Evolutionary conservation across 2,113 vertebrate species (phyloP), one percentile per base, ranked within the genome.

Genomic region (Syngnathus typhle): DNA sequence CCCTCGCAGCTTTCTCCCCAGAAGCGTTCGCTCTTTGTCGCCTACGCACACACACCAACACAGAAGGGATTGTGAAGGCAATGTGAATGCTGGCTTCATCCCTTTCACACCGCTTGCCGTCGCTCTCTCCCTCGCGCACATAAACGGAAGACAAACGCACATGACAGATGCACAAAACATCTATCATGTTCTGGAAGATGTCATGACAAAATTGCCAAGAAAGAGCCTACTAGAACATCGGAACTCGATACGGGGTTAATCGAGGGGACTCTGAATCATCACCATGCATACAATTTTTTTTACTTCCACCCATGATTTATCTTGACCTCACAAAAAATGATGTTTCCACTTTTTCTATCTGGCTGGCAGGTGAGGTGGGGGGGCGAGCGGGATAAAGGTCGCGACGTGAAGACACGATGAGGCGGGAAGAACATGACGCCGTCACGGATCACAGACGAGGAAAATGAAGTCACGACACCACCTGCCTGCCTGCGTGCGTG

Each of bases 391-490:
- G 70, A 72, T 44, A 72, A 39, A 63, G 75, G 76, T 67, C 79
- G 76, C 67, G 72, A 44, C 68, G 71, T 71, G 47, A 68, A 79
- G 70, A 65, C 4, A 32, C 41, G 73, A 82, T 74, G 78, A 75
- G 68, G 47, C 52, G 62, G 68, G 64, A 49, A 68, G 80, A 72
- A 71, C 52, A 55, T 49, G 54, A 18, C 16, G 54, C 55, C 74
- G 70, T 79, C 78, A 75, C 71, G 78, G 80, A 82, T 83, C 77
- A 77, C 61, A 68, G 74, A 44, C 19, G 69, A 62, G 61, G 77
- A 72, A 82, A 85, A 86, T 83, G 64, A 80, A 81, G 77, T 82
- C 67, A 59, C 65, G 77, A 71, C 73, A 64, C 58, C 60, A 71
- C 59, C 18, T 21, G 18, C 7, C 7, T 51, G 18, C 19, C 7